Evolutionary conservation across 2,113 vertebrate genomes (phyloP).

Genomic region (Entomyzon cyanotis): DNA sequence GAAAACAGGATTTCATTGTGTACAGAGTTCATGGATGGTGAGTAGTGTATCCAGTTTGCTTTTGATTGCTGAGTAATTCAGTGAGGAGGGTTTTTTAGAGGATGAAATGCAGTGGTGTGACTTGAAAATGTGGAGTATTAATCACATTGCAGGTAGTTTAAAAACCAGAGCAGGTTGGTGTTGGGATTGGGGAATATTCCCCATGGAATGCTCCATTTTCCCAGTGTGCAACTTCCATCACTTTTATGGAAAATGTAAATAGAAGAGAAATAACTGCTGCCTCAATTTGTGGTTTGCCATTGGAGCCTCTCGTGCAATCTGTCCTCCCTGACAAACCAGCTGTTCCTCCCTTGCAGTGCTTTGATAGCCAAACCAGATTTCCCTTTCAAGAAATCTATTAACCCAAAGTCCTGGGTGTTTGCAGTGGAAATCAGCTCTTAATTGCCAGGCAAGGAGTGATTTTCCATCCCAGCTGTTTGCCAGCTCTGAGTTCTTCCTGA

Average conservation of each 20-base stretch:
- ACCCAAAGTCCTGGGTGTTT: slow-evolving; percentile 73
- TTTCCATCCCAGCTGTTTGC: slow-evolving; percentile 64
- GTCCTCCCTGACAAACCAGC: slow-evolving; percentile 75
- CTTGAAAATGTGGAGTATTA: neutral
- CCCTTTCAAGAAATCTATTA: slow-evolving; percentile 75
- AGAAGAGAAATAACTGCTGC: slow-evolving; percentile 71
- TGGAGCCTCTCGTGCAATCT: slow-evolving; percentile 70
- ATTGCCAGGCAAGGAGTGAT: slow-evolving; percentile 71
- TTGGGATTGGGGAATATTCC: slow-evolving; percentile 2
- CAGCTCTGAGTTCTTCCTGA: neutral
- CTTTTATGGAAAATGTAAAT: slow-evolving; percentile 79
- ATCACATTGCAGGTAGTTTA: neutral
- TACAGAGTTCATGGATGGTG: slow-evolving; percentile 99
- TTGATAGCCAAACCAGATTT: slow-evolving; percentile 76
- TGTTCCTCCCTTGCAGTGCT: slow-evolving; percentile 73
- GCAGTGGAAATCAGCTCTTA: slow-evolving; percentile 70
- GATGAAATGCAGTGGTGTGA: neutral
- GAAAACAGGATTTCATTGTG: slow-evolving; percentile 99
- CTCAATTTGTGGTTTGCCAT: slow-evolving; percentile 69
- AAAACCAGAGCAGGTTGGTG: neutral
- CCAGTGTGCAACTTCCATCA: slow-evolving; percentile 27
- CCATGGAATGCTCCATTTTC: slow-evolving; percentile 11
- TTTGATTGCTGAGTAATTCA: neutral
- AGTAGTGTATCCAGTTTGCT: slow-evolving; percentile 66
- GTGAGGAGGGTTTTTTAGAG: neutral